phyloP scores from a whole-genome alignment of 2,797 vertebrate genomes.

The Sebastes hubbsi region DNA sequence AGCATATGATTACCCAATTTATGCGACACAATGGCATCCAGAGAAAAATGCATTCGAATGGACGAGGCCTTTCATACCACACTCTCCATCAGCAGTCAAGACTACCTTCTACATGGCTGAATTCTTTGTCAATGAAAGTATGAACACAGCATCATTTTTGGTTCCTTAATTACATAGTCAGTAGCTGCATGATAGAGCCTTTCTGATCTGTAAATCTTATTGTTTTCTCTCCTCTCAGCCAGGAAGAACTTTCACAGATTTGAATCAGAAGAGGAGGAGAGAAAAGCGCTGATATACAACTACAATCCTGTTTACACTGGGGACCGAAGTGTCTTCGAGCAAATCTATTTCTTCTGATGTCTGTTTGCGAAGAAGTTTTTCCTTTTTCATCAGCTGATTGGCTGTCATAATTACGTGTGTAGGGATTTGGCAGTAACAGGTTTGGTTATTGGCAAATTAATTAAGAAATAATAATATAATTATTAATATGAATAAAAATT shows the following conservation, averaged over 20 bases:
- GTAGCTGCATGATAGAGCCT: background rate
- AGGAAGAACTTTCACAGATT: conserved; percentile 81
- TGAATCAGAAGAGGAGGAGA: conserved; percentile 63
- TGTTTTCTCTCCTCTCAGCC: conserved; percentile 69
- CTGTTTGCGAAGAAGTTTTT: background rate
- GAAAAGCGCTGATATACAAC: conserved; percentile 81
- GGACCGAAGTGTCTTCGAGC: conserved; percentile 36
- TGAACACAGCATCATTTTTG: background rate
- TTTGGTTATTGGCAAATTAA: too few relatives aligned
- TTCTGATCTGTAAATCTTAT: background rate
- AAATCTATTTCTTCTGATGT: conserved; percentile 66
- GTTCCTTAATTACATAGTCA: background rate
- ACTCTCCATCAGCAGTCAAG: conserved; percentile 81
- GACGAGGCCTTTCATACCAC: conserved; percentile 80
- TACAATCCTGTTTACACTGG: conserved; percentile 67
- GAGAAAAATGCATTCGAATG: conserved; percentile 95
- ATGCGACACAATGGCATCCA: conserved; percentile 95
- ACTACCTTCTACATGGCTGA: conserved; percentile 88
- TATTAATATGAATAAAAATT: too few relatives aligned
- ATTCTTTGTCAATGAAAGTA: conserved; percentile 95
- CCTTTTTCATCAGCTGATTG: background rate
- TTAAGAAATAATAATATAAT: too few relatives aligned
- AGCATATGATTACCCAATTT: conserved; percentile 90
- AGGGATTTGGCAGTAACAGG: too few relatives aligned
- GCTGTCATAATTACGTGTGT: background rate